Evolutionary conservation across 2,113 vertebrate genomes (phyloP).

Genomic region (Myrmophylax atrothorax): DNA sequence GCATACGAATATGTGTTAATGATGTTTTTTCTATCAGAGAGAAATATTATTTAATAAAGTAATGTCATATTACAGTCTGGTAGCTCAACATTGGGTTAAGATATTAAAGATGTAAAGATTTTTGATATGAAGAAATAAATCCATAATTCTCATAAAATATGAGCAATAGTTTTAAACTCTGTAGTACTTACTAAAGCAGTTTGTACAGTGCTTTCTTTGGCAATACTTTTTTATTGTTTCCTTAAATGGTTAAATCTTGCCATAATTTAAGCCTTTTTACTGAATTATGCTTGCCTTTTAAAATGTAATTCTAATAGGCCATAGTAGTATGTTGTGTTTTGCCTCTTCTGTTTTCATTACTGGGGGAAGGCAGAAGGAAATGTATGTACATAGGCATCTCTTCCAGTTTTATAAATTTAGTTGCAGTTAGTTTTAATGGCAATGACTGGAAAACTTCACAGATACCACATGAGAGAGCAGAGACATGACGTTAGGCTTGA

Average conservation of each 20-base stretch:
- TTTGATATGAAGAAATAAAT: not conserved
- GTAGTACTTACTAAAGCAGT: not conserved
- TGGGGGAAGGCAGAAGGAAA: not conserved
- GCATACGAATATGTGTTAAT: not conserved
- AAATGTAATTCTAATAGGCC: not conserved
- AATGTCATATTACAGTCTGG: not conserved
- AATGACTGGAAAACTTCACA: rapidly evolving
- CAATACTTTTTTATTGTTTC: not conserved
- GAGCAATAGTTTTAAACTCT: not conserved
- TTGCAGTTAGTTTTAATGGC: not conserved
- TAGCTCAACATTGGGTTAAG: not conserved
- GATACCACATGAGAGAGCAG: not conserved
- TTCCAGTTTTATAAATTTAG: not conserved
- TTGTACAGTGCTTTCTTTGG: not conserved
- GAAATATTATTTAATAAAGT: conserved; percentile 6
- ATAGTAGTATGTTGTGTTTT: not conserved
- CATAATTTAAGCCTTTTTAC: not conserved
- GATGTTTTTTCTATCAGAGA: not conserved
- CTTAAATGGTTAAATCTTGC: not conserved
- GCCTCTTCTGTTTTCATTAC: not conserved
- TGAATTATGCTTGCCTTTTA: not conserved
- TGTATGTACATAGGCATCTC: not conserved
- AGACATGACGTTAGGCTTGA: not conserved
- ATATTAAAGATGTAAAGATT: not conserved
- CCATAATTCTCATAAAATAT: not conserved